Evolutionary conservation across 2,113 vertebrate species (phyloP), one percentile per base, ranked within the genome.

Genomic region (Rhabdomys dilectus): DNA sequence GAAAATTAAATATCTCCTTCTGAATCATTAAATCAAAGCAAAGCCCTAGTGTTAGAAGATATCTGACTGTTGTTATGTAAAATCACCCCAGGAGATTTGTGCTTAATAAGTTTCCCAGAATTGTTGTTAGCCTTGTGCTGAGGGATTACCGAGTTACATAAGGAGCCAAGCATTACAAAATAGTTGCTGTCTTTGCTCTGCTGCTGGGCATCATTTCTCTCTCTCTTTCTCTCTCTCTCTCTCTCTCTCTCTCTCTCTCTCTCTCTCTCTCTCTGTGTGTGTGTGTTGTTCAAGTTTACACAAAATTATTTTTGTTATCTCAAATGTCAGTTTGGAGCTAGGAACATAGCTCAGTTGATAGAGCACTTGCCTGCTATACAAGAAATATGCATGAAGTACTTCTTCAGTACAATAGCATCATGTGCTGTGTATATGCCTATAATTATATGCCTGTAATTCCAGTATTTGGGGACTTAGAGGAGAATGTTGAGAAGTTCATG

Each of bases 61-160:
- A 48, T 53, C 76, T 80, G 93, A 87, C 91, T 95, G 60, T 62
- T 95, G 68, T 89, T 93, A 70, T 39, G n/a, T 88, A 93, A 97
- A 97, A 97, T 91, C n/a, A n/a, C 89, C 92, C 87, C n/a, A 94
- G 73, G 93, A 78, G 48, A 91, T 84, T 94, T 95, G 97, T 94
- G 93, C 68, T 91, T 89, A 97, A 96, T 87, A 95, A 96, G 22
- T 93, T 62, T 94, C 84, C 89, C 84, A 87, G 87, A 91, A 80
- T 76, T 56, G 31, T 92, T 96, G 76, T 93, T 73, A 78, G 91
- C 75, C 11, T 94, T 84, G 88, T 93, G 82, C 70, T 64, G 73
- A 89, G 60, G n/a, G 42, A 89, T 89, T 89, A 66, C 64, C 78
- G 62, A 92, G 19, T 92, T 96, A 92, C 10, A 39, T 31, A 95